These are phyloP conservation scores for Lepidotrigona ventralis DNA, from an alignment of 1,140 invertebrate genomes.

Conservation along the genomic window DNA sequence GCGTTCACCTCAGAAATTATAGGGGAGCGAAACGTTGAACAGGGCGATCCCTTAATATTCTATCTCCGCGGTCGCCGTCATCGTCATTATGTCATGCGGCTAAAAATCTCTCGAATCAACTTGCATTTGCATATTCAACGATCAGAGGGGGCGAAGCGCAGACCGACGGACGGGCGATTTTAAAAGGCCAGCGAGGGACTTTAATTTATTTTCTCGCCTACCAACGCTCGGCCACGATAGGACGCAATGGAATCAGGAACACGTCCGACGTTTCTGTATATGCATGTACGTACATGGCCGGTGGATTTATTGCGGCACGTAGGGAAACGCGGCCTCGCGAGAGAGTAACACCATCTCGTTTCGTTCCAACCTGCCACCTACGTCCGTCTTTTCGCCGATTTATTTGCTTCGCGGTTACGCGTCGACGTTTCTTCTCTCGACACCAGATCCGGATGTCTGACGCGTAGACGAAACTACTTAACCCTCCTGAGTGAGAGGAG, in stretches of 20 bases:
- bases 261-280: conserved; percentile 33
- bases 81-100: conserved; percentile 62
- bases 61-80: conserved; percentile 55
- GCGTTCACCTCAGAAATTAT: conserved; percentile 54
- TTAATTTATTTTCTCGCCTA: conserved; percentile 65
- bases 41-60: conserved; percentile 58
- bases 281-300: conserved; percentile 12
- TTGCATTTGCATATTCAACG: conserved; percentile 62
- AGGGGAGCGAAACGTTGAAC: conserved; percentile 25
- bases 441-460: conserved; percentile 9
- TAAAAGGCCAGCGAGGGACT: conserved; percentile 49
- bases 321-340: conserved; percentile 43
- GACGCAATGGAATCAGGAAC: conserved; percentile 62
- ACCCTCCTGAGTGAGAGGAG: neutral
- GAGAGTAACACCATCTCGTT: conserved; percentile 60
- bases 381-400: conserved; percentile 64
- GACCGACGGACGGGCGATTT: conserved; percentile 35
- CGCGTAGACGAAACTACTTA: conserved; percentile 63
- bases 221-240: neutral
- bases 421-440: neutral
- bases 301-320: conserved; percentile 57
- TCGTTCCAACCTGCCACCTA: conserved; percentile 54
- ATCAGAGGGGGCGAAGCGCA: neutral
- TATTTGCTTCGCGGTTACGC: conserved; percentile 44
- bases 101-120: conserved; percentile 61